phyloP scores from a whole-genome alignment of 2,797 vertebrate species.

The Esox masquinongy region DNA sequence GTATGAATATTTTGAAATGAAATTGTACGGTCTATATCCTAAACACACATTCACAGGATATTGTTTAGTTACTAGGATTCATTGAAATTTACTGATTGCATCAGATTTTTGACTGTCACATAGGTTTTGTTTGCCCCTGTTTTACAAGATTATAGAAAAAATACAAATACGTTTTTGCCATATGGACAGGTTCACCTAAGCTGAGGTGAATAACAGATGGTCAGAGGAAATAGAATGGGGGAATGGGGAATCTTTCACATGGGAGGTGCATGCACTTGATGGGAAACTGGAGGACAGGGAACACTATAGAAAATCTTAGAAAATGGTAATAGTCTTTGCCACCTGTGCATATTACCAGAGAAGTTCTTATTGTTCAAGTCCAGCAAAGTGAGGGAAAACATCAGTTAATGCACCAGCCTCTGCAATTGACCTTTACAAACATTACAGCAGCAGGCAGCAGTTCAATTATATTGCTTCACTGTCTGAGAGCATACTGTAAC shows the following conservation, averaged over 20 bases:
- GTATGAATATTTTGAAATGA: slow-evolving; percentile 54
- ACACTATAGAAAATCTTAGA: neutral
- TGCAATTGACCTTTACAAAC: neutral
- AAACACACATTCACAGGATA: neutral
- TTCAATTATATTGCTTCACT: neutral
- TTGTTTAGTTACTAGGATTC: neutral
- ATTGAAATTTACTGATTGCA: neutral
- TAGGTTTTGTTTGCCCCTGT: neutral
- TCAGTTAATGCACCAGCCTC: neutral
- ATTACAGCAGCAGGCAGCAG: neutral
- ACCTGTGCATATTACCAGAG: neutral
- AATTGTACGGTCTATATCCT: neutral
- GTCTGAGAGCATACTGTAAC: neutral
- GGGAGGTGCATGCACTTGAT: too few species aligned
- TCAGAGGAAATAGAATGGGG: neutral
- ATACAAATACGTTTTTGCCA: neutral
- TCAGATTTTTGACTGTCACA: neutral
- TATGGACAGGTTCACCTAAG: neutral
- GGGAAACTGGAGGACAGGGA: neutral
- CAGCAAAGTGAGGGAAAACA: neutral
- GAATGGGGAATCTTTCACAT: too few species aligned
- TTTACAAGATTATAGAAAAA: neutral
- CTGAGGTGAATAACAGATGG: neutral
- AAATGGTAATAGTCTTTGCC: neutral
- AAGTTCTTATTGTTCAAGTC: neutral